Percentiles rank a stretch among this genome's conserved stretches.
These are phyloP conservation scores for Pseudotriccus pelzelni DNA, from an alignment of 2,797 vertebrate genomes.

Conservation along the genomic window DNA sequence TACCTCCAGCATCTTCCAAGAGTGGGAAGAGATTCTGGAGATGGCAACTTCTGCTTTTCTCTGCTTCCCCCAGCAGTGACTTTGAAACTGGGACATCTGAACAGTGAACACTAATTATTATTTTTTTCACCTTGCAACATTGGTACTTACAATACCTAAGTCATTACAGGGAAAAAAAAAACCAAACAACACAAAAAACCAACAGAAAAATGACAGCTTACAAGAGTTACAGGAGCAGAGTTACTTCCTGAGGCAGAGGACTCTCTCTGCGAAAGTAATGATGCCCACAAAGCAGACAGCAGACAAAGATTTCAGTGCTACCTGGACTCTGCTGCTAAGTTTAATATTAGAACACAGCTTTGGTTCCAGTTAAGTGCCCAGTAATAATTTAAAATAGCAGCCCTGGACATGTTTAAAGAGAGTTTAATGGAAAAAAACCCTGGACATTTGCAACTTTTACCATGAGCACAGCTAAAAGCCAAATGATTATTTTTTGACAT, in stretches of 20 bases:
- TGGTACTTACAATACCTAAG: neutral
- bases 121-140: neutral
- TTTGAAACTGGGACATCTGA: neutral
- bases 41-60: neutral
- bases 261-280: neutral
- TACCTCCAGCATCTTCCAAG: neutral
- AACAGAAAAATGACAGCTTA: neutral
- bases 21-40: neutral
- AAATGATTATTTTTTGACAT: neutral
- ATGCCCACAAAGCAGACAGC: neutral
- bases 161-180: neutral
- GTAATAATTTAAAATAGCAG: neutral
- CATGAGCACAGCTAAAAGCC: neutral
- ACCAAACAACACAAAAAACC: too few relatives aligned
- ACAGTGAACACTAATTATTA: neutral
- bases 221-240: neutral
- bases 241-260: neutral
- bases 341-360: neutral
- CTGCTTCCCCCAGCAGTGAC: neutral
- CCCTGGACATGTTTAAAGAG: neutral
- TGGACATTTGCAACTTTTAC: neutral
- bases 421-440: neutral
- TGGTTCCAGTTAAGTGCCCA: neutral
- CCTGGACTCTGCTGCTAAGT: neutral
- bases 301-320: neutral